Conservation (phyloP, 2,888 invertebrate genomes). For the Apamea sordens region DNA sequence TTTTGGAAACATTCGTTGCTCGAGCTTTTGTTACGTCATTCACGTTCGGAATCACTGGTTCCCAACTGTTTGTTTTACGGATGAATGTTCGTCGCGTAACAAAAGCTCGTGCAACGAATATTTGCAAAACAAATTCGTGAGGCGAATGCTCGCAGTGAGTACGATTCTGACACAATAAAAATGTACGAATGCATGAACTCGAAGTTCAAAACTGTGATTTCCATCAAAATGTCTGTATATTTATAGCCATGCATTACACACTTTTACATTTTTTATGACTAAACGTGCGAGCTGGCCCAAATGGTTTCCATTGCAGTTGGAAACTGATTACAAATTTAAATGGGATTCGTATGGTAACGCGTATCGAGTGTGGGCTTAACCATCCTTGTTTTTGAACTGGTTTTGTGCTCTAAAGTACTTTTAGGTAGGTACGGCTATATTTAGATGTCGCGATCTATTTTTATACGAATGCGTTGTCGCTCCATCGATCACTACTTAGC, state of each 20-base stretch:
- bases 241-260: slow-evolving; percentile 26
- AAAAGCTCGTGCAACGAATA: background rate
- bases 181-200: background rate
- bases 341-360: slow-evolving; percentile 46
- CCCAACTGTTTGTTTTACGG: background rate
- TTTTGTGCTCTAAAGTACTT: slow-evolving; percentile 16
- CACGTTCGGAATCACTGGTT: no score
- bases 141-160: background rate
- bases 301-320: slow-evolving; percentile 54
- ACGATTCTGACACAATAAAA: background rate
- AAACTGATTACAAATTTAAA: slow-evolving; percentile 65
- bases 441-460: background rate
- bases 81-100: background rate
- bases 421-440: slow-evolving; percentile 22
- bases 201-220: slow-evolving; percentile 9
- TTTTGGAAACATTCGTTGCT: background rate
- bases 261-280: slow-evolving; percentile 51
- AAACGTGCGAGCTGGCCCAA: slow-evolving; percentile 28
- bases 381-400: slow-evolving; percentile 20
- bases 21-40: background rate
- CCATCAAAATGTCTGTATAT: slow-evolving; percentile 21
- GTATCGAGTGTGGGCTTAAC: slow-evolving; percentile 36
- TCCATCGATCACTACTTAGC: background rate
- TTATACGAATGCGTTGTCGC: background rate
- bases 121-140: background rate